These are phyloP conservation scores for Nothocercus julius DNA, from an alignment of 2,113 vertebrate genomes.

Conservation along the genomic window DNA sequence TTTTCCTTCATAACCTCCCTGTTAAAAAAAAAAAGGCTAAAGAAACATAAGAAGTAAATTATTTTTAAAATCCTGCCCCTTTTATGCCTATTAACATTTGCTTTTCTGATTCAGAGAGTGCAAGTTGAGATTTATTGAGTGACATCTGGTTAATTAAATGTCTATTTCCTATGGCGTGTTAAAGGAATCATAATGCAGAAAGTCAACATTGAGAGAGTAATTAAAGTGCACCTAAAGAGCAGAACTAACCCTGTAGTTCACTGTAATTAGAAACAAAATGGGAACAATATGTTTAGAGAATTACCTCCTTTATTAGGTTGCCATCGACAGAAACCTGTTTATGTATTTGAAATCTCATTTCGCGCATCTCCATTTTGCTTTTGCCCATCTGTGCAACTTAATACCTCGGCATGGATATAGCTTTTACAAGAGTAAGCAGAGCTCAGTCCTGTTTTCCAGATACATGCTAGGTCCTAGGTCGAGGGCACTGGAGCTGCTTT, in stretches of 20 bases:
- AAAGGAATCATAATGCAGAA: constrained; percentile 75
- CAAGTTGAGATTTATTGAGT: constrained; percentile 77
- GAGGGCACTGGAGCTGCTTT: not conserved
- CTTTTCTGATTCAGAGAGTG: constrained; percentile 66
- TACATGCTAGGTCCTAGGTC: not conserved
- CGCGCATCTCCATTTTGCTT: constrained; percentile 48
- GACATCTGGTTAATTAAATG: constrained; percentile 81
- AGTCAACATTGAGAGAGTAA: constrained; percentile 77
- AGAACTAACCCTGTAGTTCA: constrained; percentile 74
- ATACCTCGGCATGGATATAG: constrained; percentile 5
- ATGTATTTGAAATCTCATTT: constrained; percentile 64
- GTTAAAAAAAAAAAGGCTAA: constrained; percentile 44
- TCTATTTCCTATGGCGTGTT: constrained; percentile 71
- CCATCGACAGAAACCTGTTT: constrained; percentile 63
- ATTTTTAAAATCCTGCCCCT: constrained; percentile 34
- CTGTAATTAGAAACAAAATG: constrained; percentile 79
- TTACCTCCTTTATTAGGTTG: constrained; percentile 70
- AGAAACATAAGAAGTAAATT: constrained; percentile 38
- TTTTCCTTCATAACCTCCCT: constrained; percentile 44
- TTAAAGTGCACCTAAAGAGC: constrained; percentile 73
- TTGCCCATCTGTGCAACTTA: constrained; percentile 29
- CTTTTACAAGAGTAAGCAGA: not conserved
- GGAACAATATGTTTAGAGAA: constrained; percentile 69
- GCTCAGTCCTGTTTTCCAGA: not conserved
- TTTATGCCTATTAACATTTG: constrained; percentile 6